These are phyloP conservation scores for Lacanobia wlatinum DNA, from an alignment of 2,888 invertebrate genomes.

Conservation along the genomic window DNA sequence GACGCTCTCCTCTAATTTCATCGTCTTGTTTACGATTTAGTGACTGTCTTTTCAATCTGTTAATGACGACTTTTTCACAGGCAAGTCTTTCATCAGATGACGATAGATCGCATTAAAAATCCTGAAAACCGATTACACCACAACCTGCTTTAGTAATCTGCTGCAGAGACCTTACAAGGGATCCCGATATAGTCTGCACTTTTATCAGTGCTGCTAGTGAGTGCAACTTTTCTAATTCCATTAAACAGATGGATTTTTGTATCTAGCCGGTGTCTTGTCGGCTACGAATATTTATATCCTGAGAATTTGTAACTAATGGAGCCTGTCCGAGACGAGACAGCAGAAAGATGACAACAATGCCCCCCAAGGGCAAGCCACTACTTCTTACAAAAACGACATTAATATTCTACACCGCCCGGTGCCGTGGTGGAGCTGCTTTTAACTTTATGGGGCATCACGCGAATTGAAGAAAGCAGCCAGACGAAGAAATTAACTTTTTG, in stretches of 20 bases:
- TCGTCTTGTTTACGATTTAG: constrained; percentile 38
- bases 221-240: constrained; percentile 57
- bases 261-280: constrained; percentile 47
- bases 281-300: constrained; percentile 75
- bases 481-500: constrained; percentile 76
- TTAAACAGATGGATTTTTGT: constrained; percentile 65
- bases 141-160: constrained; percentile 11
- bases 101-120: constrained; percentile 4
- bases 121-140: constrained; percentile 26
- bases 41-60: not conserved
- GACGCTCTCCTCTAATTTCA: constrained; percentile 27
- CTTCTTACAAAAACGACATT: constrained; percentile 81
- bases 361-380: constrained; percentile 74
- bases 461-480: constrained; percentile 73
- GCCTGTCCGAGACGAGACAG: constrained; percentile 81
- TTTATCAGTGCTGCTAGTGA: constrained; percentile 29
- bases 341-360: constrained; percentile 78
- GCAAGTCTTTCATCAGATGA: not conserved
- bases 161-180: not conserved
- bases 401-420: constrained; percentile 77
- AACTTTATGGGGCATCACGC: constrained; percentile 78
- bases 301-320: constrained; percentile 84
- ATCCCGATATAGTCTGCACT: constrained; percentile 29
- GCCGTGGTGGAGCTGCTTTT: constrained; percentile 73
- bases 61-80: not conserved